Base-by-base conservation (phyloP, 2,888 invertebrate genomes). In the Dryobota labecula region DNA sequence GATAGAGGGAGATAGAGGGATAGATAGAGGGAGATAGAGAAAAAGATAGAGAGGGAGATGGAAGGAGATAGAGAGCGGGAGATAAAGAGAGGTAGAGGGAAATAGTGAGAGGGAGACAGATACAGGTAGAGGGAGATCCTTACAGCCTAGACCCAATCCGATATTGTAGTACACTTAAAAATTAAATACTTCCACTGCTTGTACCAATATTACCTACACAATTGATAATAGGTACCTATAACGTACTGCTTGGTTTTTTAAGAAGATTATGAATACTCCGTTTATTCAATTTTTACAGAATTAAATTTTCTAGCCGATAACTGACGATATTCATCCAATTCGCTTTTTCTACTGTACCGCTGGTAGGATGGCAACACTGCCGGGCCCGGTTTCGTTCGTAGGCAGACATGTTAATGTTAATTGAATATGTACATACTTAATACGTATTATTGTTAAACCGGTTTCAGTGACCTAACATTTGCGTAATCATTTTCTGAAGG, bases 381-480 rank as follows among this genome's bases (percentile, higher is more conserved):
- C 13, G 9, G 9, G 13, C 36, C 38, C 51, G 20, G n/a, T 47
- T 41, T 41, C 27, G 15, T 30, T 72, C 3, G 47, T 43, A 13
- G 41, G 11, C 6, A 30, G 20, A 41, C 8, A 75, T 41, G 78
- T 62, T 58, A 58, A 78, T 71, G 51, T 13, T 63, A 63, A 78
- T 58, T 58, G 41, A 78, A 71, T 78, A 76, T 76, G 72, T 67
- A 58, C 72, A 63, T 71, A 60, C 24, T 27, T 62, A 78, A 63
- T 75, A 58, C n/a, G n/a, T 20, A 45, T 53, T 58, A 61, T 41
- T 64, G 41, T 27, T 24, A 36, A 58, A 78, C 73, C 43, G 47
- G 73, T 76, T 63, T 47, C 41, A 24, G n/a, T 58, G 58, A 78
- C 41, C 24, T 53, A 58, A 47, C 24, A 43, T 78, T 76, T 76